phyloP scores from a whole-genome alignment of 2,797 vertebrate genomes.

The Aphelocoma californica region DNA sequence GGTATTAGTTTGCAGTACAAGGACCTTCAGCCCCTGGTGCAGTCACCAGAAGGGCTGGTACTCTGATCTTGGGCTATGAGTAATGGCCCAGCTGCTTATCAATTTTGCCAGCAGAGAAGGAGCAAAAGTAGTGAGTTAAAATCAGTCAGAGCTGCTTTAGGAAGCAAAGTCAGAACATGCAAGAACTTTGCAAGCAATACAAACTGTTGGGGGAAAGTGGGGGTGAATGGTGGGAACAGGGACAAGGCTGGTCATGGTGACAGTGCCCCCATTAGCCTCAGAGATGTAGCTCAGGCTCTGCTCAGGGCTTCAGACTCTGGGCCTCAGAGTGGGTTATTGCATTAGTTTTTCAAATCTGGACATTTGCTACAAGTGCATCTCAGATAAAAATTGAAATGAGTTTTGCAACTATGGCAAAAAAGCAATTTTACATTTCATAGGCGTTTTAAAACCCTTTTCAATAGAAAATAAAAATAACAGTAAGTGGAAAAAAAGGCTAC shows the following conservation, averaged over 20 bases:
- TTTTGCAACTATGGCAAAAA: slow-evolving; percentile 53
- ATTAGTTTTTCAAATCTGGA: not conserved
- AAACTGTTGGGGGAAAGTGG: not conserved
- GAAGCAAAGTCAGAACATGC: not conserved
- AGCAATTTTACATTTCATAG: slow-evolving; percentile 62
- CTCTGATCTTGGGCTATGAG: not conserved
- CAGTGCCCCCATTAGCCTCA: not conserved
- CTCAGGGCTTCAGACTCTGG: not conserved
- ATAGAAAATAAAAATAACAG: slow-evolving; percentile 65
- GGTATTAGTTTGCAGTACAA: too few relatives aligned
- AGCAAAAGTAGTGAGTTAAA: not conserved
- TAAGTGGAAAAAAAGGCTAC: not conserved
- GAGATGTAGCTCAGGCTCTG: not conserved
- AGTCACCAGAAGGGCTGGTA: not conserved
- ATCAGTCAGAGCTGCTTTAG: not conserved
- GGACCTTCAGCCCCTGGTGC: not conserved
- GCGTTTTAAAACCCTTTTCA: slow-evolving; percentile 53
- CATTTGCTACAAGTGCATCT: slow-evolving; percentile 37
- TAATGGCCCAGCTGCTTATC: not conserved
- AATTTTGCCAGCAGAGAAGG: not conserved
- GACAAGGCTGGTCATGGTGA: not conserved
- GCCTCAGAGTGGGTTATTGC: not conserved
- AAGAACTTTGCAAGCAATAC: not conserved
- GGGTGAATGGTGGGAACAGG: too few relatives aligned
- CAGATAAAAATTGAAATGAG: slow-evolving; percentile 52